Evolutionary conservation across 35 echinoderm and acorn worm genomes (phyloP).

Genomic region (Anneissia japonica): DNA sequence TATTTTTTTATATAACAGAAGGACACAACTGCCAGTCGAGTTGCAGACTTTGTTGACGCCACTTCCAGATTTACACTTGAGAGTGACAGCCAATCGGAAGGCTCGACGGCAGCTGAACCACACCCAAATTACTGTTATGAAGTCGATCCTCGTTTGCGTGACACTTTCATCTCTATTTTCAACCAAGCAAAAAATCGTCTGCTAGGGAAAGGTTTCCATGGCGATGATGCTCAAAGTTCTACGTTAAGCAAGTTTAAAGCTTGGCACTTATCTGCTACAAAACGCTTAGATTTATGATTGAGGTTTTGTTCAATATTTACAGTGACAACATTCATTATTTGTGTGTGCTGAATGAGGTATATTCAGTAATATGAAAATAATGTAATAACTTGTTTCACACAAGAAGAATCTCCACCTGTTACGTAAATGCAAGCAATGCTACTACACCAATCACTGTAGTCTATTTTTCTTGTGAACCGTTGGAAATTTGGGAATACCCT

Average conservation of each 20-base stretch:
- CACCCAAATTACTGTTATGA: conserved; percentile 42
- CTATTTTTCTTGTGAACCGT: too few relatives aligned
- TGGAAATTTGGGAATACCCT: too few relatives aligned
- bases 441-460: too few relatives aligned
- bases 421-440: too few relatives aligned
- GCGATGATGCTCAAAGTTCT: conserved; percentile 31
- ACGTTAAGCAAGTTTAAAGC: conserved; percentile 47
- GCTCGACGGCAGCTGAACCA: conserved; percentile 13
- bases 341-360: too few relatives aligned
- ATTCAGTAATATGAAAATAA: too few relatives aligned
- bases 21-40: conserved; percentile 28
- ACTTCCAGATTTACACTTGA: conserved; percentile 24
- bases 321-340: too few relatives aligned
- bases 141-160: conserved; percentile 10
- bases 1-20: conserved; percentile 30
- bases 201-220: conserved; percentile 48
- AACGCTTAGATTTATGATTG: too few relatives aligned
- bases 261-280: conserved; percentile 26
- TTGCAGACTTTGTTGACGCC: conserved; percentile 63
- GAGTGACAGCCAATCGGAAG: conserved; percentile 62
- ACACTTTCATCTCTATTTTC: conserved; percentile 49
- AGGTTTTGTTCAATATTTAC: too few relatives aligned
- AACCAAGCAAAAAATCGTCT: conserved; percentile 46
- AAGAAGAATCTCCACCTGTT: too few relatives aligned
- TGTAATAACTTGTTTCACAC: too few relatives aligned